These are phyloP conservation scores for Neodiprion pinetum DNA, from an alignment of 1,140 invertebrate genomes.

Conservation along the genomic window DNA sequence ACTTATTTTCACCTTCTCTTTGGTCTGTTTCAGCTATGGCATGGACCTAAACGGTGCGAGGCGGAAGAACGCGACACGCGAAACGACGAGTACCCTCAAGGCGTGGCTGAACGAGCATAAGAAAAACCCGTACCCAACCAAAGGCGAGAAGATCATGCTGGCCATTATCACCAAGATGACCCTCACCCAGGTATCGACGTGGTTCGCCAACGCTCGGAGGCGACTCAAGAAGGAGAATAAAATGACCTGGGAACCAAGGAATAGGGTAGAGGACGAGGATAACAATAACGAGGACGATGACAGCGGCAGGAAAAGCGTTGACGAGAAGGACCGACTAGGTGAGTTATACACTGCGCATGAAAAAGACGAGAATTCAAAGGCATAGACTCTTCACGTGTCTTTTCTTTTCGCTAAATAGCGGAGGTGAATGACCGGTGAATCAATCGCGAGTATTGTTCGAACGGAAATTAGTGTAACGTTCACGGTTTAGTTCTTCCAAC, in stretches of 20 bases:
- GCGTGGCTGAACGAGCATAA: constrained; percentile 98
- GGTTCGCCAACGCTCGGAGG: constrained; percentile 97
- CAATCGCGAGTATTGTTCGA: background rate
- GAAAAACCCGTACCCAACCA: constrained; percentile 99
- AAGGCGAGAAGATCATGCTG: constrained; percentile 98
- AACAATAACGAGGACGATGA: constrained; percentile 85
- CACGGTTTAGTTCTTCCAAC: background rate
- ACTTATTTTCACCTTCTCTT: constrained; percentile 26
- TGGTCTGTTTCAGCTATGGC: constrained; percentile 76
- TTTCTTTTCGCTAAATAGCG: background rate
- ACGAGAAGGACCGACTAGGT: constrained; percentile 83
- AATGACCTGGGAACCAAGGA: constrained; percentile 98
- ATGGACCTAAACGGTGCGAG: constrained; percentile 90
- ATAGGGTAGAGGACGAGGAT: constrained; percentile 88
- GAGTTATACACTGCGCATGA: constrained; percentile 39
- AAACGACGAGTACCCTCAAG: constrained; percentile 96
- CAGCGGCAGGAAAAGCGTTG: constrained; percentile 78
- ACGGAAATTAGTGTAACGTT: background rate
- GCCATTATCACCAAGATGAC: constrained; percentile 99
- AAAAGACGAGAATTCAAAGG: constrained; percentile 9
- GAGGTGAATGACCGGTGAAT: background rate
- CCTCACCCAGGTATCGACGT: constrained; percentile 97
- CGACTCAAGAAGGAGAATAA: constrained; percentile 99
- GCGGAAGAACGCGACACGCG: constrained; percentile 95
- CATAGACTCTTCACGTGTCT: background rate